A percentile compares a stretch with the other conserved stretches of the same genome.
These are phyloP conservation scores for Calameuta idolon DNA, from an alignment of 2,888 invertebrate genomes.

Conservation along the genomic window DNA sequence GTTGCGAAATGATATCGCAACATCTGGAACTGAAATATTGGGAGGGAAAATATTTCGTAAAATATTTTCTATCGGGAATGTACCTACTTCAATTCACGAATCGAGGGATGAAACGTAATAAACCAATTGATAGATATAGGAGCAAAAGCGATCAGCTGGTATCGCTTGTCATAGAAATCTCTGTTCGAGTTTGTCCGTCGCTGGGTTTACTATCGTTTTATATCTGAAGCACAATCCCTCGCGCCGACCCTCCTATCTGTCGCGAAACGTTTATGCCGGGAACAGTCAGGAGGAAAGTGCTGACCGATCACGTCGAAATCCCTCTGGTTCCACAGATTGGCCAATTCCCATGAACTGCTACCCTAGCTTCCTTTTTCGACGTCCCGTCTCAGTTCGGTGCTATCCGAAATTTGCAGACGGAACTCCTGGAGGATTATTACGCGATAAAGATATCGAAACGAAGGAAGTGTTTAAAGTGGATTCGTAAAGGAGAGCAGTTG, in stretches of 20 bases:
- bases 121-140: not conserved
- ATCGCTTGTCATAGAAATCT: not conserved
- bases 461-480: not conserved
- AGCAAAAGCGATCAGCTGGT: not conserved
- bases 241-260: not conserved
- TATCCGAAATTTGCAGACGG: not conserved
- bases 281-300: conserved; percentile 13
- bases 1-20: not conserved
- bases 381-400: not conserved
- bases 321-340: conserved; percentile 8
- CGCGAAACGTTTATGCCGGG: not conserved
- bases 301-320: conserved; percentile 18
- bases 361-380: not conserved
- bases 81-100: not conserved
- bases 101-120: not conserved
- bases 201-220: not conserved
- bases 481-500: not conserved
- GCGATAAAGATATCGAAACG: not conserved
- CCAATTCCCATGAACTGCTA: not conserved
- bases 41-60: not conserved
- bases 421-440: not conserved
- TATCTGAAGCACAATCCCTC: not conserved
- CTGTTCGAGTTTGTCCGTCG: not conserved
- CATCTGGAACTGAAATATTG: not conserved
- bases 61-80: not conserved